Conservation (phyloP, 2,888 invertebrate species). For the Leucophenga montana region DNA sequence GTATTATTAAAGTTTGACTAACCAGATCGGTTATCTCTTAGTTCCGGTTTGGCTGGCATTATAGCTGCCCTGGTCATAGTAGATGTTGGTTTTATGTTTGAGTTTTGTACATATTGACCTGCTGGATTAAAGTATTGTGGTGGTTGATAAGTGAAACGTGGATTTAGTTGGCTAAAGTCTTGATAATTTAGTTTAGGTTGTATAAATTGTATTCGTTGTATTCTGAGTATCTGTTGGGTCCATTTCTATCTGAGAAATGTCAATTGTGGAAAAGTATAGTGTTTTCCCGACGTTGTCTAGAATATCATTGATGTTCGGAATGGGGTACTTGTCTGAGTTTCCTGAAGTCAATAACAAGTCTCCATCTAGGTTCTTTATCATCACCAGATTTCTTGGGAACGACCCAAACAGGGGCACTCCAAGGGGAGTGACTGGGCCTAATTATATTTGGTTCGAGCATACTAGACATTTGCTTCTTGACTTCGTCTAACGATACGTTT, state of each 20-base stretch:
- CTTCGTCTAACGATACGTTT: slow-evolving; percentile 30
- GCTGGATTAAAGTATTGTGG: no score
- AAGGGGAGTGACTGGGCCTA: neutral
- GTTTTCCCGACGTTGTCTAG: neutral
- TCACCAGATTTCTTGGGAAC: neutral
- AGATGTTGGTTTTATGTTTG: no score
- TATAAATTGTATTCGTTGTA: slow-evolving; percentile 29
- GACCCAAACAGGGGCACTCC: slow-evolving; percentile 29
- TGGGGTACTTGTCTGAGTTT: slow-evolving; percentile 27
- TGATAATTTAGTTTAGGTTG: no score
- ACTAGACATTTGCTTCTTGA: neutral
- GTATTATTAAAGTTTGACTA: neutral
- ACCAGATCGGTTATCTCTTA: neutral
- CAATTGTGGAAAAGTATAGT: neutral
- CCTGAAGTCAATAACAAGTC: neutral
- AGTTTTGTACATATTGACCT: no score
- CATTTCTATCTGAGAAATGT: neutral
- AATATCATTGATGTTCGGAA: slow-evolving; percentile 32
- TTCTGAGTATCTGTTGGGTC: slow-evolving; percentile 17
- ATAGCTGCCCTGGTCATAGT: neutral
- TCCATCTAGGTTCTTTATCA: slow-evolving; percentile 24
- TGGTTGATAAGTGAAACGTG: no score
- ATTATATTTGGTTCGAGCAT: slow-evolving; percentile 24
- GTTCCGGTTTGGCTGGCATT: neutral
- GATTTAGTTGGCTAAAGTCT: no score